Conservation (phyloP, 2,797 vertebrate species). For the Hozukius guyotensis region DNA sequence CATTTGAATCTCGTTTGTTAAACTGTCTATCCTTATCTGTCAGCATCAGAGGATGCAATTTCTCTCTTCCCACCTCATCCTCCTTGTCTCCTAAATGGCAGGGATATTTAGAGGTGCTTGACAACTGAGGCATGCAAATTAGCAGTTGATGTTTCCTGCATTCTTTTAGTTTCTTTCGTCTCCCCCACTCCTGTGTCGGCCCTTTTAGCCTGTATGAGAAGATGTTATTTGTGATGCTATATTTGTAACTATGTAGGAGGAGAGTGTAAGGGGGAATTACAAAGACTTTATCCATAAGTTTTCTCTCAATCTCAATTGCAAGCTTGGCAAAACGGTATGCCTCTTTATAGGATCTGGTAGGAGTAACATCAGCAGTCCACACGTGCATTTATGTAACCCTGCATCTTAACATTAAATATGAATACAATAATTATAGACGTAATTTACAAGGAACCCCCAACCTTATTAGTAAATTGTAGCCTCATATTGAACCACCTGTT, state of each 20-base stretch:
- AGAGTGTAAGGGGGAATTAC: slow-evolving; percentile 6
- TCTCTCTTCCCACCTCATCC: slow-evolving; percentile 64
- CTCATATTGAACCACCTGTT: slow-evolving; percentile 17
- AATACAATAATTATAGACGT: slow-evolving; percentile 12
- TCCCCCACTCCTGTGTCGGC: slow-evolving; percentile 11
- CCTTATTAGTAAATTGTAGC: neutral
- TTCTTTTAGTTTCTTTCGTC: slow-evolving; percentile 29
- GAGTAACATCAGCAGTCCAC: neutral
- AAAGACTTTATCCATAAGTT: slow-evolving; percentile 17
- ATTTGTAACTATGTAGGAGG: slow-evolving; percentile 37
- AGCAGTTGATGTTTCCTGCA: slow-evolving; percentile 52
- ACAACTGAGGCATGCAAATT: slow-evolving; percentile 79
- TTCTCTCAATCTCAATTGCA: neutral
- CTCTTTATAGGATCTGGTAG: neutral
- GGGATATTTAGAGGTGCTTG: slow-evolving; percentile 75
- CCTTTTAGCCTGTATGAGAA: slow-evolving; percentile 39
- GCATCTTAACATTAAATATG: neutral
- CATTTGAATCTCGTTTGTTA: slow-evolving; percentile 82
- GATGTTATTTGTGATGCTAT: slow-evolving; percentile 36
- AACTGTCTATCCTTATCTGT: slow-evolving; percentile 80
- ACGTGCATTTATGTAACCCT: neutral
- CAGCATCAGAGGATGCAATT: slow-evolving; percentile 75
- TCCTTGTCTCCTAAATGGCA: slow-evolving; percentile 71
- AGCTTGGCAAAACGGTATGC: neutral
- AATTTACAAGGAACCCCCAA: neutral